Evolutionary conservation across 2,888 invertebrate species (phyloP).

Genomic region (Cephus rjabovi): DNA sequence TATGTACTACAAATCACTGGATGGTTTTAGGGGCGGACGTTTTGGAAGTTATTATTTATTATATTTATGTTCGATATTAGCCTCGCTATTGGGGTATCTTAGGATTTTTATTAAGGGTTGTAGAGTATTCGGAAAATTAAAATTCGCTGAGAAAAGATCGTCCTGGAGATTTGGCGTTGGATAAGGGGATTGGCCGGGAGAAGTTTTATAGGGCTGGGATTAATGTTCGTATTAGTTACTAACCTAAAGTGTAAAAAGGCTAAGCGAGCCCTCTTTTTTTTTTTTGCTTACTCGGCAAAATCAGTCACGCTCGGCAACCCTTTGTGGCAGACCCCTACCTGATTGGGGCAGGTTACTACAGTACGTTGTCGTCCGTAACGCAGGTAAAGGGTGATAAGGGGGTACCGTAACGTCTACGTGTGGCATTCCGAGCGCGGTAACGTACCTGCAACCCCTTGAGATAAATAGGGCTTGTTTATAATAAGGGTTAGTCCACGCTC

Average conservation of each 20-base stretch:
- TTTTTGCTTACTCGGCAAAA: constrained; percentile 36
- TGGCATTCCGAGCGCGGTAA: not conserved
- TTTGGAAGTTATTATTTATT: not conserved
- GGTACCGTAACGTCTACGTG: not conserved
- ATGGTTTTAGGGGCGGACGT: not conserved
- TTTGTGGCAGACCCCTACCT: not conserved
- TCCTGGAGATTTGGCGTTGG: not conserved
- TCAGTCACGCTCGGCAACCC: constrained; percentile 27
- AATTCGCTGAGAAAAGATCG: not conserved
- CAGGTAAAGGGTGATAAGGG: not conserved
- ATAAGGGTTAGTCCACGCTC: constrained; percentile 28
- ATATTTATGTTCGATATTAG: not conserved
- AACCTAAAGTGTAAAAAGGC: constrained; percentile 15
- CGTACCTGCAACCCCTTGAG: not conserved
- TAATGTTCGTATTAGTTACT: not conserved
- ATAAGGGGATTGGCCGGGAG: no score
- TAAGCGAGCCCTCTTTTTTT: constrained; percentile 11
- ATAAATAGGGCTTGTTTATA: constrained; percentile 29
- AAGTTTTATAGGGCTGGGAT: not conserved
- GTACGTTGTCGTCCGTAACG: not conserved
- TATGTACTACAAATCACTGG: not conserved
- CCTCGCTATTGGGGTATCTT: not conserved
- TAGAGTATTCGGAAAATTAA: not conserved
- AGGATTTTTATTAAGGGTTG: not conserved
- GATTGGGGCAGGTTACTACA: not conserved